Evolutionary conservation across 2,797 vertebrate species (phyloP).

Genomic region (Neosilurus hyrtlii): DNA sequence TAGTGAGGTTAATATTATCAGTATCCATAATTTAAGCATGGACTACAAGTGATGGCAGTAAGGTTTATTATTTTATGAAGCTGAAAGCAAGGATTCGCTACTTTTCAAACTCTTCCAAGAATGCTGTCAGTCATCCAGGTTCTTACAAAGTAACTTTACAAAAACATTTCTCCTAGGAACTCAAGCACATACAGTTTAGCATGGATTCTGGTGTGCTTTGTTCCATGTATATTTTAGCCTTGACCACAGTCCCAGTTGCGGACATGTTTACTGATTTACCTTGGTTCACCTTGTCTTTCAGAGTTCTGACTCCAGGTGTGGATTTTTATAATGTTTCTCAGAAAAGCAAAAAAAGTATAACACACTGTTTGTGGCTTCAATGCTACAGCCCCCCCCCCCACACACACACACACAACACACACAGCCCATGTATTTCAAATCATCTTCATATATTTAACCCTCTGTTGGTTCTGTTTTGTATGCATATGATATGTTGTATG

Average conservation of each 20-base stretch:
- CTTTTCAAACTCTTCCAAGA: background rate
- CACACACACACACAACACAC: too few species aligned
- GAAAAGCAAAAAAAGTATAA: background rate
- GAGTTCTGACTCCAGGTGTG: constrained; percentile 18
- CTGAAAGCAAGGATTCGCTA: background rate
- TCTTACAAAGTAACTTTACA: constrained; percentile 9
- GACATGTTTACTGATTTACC: constrained; percentile 7
- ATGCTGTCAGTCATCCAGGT: background rate
- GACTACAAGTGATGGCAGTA: too few species aligned
- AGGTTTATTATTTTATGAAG: background rate
- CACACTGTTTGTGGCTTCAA: background rate
- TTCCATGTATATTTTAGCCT: background rate
- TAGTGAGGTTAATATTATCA: background rate
- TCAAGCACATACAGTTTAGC: background rate
- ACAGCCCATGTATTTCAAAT: background rate
- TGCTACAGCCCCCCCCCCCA: background rate
- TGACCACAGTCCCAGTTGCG: background rate
- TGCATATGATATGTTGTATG: background rate
- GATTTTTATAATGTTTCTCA: constrained; percentile 14
- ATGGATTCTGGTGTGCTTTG: constrained; percentile 9
- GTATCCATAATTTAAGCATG: background rate
- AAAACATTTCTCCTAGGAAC: background rate
- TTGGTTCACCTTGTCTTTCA: background rate
- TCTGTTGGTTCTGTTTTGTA: background rate
- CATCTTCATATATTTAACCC: background rate